phyloP scores from a whole-genome alignment of 1,140 invertebrate species.

The Halictus rubicundus region DNA sequence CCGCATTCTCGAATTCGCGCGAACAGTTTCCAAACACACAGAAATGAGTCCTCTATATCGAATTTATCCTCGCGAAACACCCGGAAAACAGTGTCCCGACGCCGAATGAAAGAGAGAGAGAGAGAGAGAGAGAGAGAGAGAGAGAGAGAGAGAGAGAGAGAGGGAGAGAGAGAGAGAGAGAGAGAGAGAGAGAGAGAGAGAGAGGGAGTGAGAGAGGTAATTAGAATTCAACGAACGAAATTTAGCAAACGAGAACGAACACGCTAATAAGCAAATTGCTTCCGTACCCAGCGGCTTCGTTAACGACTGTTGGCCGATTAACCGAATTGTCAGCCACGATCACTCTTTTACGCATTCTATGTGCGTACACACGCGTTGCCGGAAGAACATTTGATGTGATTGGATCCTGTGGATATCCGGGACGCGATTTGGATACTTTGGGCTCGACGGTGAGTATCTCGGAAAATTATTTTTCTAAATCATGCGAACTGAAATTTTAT shows the following conservation, averaged over 20 bases:
- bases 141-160: too few relatives aligned
- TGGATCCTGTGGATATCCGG: background rate
- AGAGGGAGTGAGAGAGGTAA: too few relatives aligned
- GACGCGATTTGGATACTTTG: too few relatives aligned
- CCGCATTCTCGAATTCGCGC: too few relatives aligned
- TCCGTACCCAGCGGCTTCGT: background rate
- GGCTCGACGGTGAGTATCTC: too few relatives aligned
- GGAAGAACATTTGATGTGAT: background rate
- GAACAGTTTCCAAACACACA: too few relatives aligned
- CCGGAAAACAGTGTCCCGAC: background rate
- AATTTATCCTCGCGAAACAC: background rate
- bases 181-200: too few relatives aligned
- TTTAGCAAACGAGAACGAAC: background rate
- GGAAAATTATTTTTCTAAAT: too few relatives aligned
- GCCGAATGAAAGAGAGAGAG: too few relatives aligned
- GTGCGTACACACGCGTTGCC: background rate
- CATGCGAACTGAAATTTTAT: too few relatives aligned
- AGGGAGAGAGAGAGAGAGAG: too few relatives aligned
- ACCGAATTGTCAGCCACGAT: background rate
- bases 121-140: too few relatives aligned
- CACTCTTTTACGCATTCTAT: background rate
- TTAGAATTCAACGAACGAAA: background rate
- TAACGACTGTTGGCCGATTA: slow-evolving; percentile 1
- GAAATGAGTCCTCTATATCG: background rate
- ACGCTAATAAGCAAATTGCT: slow-evolving; percentile 4